phyloP scores from a whole-genome alignment of 2,113 vertebrate species.

The Geococcyx californianus region DNA sequence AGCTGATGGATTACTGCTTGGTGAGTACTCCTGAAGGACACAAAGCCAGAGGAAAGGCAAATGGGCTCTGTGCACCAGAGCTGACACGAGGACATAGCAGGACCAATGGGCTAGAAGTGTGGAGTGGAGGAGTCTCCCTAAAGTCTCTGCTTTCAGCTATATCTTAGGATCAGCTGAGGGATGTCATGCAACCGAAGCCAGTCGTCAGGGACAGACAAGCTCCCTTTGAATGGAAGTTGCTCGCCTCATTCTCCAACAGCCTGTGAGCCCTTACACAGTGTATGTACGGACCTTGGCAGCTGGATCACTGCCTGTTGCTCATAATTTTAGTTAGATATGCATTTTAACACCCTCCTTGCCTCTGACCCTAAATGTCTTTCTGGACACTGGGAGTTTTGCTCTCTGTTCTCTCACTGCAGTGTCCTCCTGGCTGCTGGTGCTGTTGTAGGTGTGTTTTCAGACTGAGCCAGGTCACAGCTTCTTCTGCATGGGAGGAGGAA shows the following conservation, averaged over 20 bases:
- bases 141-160: background rate
- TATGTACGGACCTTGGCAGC: no score
- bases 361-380: background rate
- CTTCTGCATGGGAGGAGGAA: background rate
- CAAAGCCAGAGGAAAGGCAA: background rate
- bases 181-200: background rate
- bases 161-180: background rate
- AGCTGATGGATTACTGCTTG: background rate
- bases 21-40: background rate
- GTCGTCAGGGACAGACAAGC: background rate
- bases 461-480: background rate
- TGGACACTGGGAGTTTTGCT: background rate
- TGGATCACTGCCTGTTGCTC: background rate
- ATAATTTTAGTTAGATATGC: background rate
- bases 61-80: background rate
- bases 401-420: background rate
- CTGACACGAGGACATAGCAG: background rate
- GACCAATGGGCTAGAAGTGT: background rate
- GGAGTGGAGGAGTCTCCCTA: background rate
- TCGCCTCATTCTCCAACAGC: accelerated
- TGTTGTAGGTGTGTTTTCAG: background rate
- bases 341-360: background rate
- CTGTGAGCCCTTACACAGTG: background rate
- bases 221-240: background rate
- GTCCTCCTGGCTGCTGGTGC: background rate